These are phyloP conservation scores for Shinisaurus crocodilurus DNA, from an alignment of 2,113 vertebrate genomes.

Conservation along the genomic window DNA sequence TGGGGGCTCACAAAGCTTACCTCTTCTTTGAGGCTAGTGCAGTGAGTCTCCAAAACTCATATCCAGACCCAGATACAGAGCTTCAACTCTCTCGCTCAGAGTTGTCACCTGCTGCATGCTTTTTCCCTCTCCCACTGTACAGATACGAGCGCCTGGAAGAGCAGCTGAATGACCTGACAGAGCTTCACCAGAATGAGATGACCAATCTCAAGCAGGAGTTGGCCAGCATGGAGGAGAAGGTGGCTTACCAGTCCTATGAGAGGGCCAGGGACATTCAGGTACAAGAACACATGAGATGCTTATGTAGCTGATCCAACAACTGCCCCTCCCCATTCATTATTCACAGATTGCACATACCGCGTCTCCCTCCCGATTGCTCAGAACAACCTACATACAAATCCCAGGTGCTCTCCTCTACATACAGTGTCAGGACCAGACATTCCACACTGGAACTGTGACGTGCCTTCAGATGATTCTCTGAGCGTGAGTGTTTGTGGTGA, in stretches of 20 bases:
- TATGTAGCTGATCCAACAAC: too few relatives aligned
- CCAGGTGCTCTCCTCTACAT: background rate
- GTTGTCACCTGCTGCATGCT: rapidly evolving
- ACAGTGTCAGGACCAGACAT: background rate
- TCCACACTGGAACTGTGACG: background rate
- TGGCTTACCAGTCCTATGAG: slow-evolving; percentile 98
- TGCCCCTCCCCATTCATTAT: too few relatives aligned
- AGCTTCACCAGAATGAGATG: slow-evolving; percentile 99
- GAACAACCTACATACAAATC: background rate
- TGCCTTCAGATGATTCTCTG: background rate
- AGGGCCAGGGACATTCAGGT: slow-evolving; percentile 98
- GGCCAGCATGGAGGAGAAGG: slow-evolving; percentile 99
- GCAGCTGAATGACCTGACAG: slow-evolving; percentile 95
- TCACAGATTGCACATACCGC: background rate
- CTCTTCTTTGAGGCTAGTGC: background rate
- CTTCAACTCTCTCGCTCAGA: rapidly evolving
- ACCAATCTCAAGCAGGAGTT: slow-evolving; percentile 98
- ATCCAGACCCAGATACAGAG: background rate
- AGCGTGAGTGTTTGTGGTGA: background rate
- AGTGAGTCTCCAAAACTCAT: background rate
- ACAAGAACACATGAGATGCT: background rate
- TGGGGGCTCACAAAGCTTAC: background rate
- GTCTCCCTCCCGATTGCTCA: background rate
- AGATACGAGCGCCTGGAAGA: slow-evolving; percentile 98
- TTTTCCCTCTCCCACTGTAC: rapidly evolving